A percentile compares a stretch with the other conserved stretches of the same genome.
phyloP scores from a whole-genome alignment of 2,797 vertebrate species.

The Emys orbicularis region DNA sequence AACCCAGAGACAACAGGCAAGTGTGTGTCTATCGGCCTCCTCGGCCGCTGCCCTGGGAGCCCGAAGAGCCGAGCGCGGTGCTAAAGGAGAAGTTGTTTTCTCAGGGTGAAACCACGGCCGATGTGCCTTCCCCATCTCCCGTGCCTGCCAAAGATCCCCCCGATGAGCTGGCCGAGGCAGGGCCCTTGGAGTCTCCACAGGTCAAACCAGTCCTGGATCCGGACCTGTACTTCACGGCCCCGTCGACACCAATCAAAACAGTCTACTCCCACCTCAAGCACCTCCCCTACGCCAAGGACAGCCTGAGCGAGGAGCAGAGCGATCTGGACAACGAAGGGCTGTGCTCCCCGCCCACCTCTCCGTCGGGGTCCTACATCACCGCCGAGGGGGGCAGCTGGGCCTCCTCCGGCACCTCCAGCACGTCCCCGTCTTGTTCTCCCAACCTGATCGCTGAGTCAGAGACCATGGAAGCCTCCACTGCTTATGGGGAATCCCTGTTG shows the following conservation, averaged over 20 bases:
- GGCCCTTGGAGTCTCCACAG: slow-evolving; percentile 47
- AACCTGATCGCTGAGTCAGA: slow-evolving; percentile 88
- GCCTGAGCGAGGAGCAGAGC: slow-evolving; percentile 83
- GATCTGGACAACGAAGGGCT: slow-evolving; percentile 80
- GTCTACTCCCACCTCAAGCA: slow-evolving; percentile 82
- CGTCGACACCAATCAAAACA: slow-evolving; percentile 91
- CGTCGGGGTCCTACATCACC: slow-evolving; percentile 95
- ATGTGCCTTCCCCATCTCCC: slow-evolving; percentile 91
- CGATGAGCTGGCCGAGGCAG: neutral
- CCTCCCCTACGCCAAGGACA: slow-evolving; percentile 79
- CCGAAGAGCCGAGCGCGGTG: slow-evolving; percentile 14
- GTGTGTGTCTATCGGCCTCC: slow-evolving; percentile 36
- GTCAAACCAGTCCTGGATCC: slow-evolving; percentile 84
- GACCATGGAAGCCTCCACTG: slow-evolving; percentile 83
- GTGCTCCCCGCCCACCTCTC: slow-evolving; percentile 92
- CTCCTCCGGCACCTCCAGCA: slow-evolving; percentile 90
- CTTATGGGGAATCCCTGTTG: slow-evolving; percentile 84
- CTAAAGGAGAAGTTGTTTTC: slow-evolving; percentile 75
- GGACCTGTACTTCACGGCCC: slow-evolving; percentile 93
- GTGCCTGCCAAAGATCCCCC: slow-evolving; percentile 78
- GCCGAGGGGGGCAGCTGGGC: slow-evolving; percentile 95
- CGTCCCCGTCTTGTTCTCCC: slow-evolving; percentile 92
- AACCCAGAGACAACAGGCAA: slow-evolving; percentile 37
- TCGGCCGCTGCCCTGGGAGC: slow-evolving; percentile 35
- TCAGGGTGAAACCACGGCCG: slow-evolving; percentile 82